A percentile compares a stretch with the other conserved stretches of the same genome.
phyloP scores from a whole-genome alignment of 1,140 invertebrate genomes.

The Drosophila pruinosa region DNA sequence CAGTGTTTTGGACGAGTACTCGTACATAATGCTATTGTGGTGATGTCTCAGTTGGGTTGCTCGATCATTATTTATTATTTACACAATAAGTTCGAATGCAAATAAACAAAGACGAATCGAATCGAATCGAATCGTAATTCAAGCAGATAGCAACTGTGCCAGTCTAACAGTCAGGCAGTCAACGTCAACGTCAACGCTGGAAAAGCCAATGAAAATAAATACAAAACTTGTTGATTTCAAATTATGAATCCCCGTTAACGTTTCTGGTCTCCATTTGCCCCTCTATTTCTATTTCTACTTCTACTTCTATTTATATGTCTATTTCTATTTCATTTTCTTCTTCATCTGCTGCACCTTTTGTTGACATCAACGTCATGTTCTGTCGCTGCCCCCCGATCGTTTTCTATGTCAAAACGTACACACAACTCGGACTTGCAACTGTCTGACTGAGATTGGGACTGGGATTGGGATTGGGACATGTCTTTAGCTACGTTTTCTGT shows the following conservation, averaged over 20 bases:
- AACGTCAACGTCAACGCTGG: conserved; percentile 16
- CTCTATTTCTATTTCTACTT: background rate
- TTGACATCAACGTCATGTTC: conserved; percentile 52
- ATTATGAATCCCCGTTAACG: conserved; percentile 51
- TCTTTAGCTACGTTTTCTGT: conserved; percentile 52
- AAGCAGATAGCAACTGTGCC: conserved; percentile 46
- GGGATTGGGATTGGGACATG: conserved; percentile 53
- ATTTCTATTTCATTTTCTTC: background rate
- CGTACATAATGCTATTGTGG: background rate
- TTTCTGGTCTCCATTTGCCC: background rate
- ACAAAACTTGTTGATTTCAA: conserved; percentile 51
- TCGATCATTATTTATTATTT: conserved; percentile 43
- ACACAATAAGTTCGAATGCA: conserved; percentile 41
- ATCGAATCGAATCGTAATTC: conserved; percentile 42
- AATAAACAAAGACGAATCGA: conserved; percentile 41
- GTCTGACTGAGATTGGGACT: conserved; percentile 23
- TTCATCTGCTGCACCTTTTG: conserved; percentile 15
- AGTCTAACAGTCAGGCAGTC: conserved; percentile 14
- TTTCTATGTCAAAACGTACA: conserved; percentile 57
- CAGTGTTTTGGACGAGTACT: background rate
- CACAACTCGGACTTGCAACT: conserved; percentile 8
- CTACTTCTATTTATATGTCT: background rate
- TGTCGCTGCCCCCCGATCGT: conserved; percentile 49
- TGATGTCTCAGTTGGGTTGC: conserved; percentile 25
- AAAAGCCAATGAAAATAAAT: conserved; percentile 55